phyloP scores from a whole-genome alignment of 2,113 vertebrate species.

The Psittacula cyanocephala region DNA sequence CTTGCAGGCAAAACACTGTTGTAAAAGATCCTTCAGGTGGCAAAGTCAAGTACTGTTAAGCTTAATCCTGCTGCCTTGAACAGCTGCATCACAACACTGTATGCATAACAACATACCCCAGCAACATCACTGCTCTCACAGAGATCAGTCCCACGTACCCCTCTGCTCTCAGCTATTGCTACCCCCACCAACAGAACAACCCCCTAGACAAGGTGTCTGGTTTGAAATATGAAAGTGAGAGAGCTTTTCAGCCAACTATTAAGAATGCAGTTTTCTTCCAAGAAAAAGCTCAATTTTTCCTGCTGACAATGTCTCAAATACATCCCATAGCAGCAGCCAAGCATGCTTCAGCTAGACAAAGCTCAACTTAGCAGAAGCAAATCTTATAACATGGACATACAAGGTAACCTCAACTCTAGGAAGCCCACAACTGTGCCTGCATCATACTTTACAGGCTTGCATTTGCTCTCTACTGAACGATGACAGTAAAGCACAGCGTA shows the following conservation, averaged over 20 bases:
- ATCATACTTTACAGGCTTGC: background rate
- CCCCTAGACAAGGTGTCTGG: background rate
- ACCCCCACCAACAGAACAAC: background rate
- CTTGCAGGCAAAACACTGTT: background rate
- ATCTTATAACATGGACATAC: background rate
- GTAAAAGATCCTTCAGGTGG: background rate
- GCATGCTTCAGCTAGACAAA: background rate
- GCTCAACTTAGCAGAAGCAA: background rate
- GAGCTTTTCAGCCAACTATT: background rate
- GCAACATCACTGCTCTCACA: background rate
- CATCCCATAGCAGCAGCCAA: background rate
- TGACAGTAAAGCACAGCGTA: background rate
- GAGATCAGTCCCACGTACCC: background rate
- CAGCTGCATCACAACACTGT: background rate
- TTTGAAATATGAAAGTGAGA: background rate
- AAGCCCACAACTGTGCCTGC: background rate
- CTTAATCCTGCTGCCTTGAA: background rate
- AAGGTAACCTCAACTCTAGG: background rate
- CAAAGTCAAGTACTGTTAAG: constrained; percentile 20
- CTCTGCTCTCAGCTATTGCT: background rate
- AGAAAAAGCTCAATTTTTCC: background rate
- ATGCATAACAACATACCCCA: background rate
- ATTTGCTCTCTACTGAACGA: background rate
- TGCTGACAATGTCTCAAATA: background rate
- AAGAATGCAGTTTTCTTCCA: background rate